Evolutionary conservation across 2,888 invertebrate species (phyloP).

Genomic region (Clitarchus hookeri): DNA sequence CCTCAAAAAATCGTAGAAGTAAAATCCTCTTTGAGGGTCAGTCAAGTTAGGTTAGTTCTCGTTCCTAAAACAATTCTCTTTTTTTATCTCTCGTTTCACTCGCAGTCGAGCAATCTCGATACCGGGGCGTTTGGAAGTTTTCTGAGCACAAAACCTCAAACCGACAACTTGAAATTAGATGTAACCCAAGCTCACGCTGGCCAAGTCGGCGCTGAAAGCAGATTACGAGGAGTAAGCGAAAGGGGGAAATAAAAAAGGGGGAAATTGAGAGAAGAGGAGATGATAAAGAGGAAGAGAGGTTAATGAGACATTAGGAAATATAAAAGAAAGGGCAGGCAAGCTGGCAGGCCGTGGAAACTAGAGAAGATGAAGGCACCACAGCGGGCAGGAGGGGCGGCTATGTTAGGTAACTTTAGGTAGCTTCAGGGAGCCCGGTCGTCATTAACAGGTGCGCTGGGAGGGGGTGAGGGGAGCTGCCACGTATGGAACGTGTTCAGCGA

Average conservation of each 20-base stretch:
- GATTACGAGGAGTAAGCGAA: conserved; percentile 20
- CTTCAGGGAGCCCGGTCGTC: conserved; percentile 19
- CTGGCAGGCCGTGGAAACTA: neutral
- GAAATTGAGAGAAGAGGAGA: conserved; percentile 3
- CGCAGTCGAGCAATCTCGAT: neutral
- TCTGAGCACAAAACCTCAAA: conserved; percentile 3
- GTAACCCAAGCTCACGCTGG: conserved; percentile 8
- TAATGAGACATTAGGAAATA: conserved; percentile 24
- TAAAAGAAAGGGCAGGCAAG: conserved; percentile 1
- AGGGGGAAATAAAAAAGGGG: neutral
- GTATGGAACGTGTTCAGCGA: conserved; percentile 3
- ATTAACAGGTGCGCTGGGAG: neutral
- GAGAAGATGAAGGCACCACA: conserved; percentile 10
- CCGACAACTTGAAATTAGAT: conserved; percentile 17
- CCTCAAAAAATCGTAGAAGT: neutral
- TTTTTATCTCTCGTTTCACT: conserved; percentile 7
- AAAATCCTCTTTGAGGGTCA: neutral
- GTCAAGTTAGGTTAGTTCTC: neutral
- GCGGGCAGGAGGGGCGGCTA: neutral
- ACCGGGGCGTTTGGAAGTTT: neutral
- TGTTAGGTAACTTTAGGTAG: conserved; percentile 25
- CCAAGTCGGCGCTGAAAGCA: conserved; percentile 18
- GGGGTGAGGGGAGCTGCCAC: neutral
- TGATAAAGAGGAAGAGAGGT: conserved; percentile 26
- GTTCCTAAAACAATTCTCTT: neutral